phyloP scores from a whole-genome alignment of 2,888 invertebrate genomes.

The Sphinx pinastri region DNA sequence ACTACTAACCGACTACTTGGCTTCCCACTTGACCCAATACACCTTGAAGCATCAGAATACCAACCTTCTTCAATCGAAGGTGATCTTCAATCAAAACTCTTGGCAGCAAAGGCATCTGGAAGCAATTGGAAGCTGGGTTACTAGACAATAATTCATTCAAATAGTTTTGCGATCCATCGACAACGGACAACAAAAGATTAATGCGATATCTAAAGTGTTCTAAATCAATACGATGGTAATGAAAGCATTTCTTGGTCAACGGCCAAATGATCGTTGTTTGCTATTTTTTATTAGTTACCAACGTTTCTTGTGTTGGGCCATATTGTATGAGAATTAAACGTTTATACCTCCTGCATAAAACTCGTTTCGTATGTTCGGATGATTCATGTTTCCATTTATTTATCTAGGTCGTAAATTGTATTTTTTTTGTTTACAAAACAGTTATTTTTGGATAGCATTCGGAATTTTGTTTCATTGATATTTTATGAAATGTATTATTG shows the following conservation, averaged over 20 bases:
- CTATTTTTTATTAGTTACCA: background rate
- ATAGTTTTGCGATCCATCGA: background rate
- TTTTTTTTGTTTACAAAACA: background rate
- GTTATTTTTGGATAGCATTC: background rate
- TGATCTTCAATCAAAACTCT: background rate
- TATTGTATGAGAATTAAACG: conserved; percentile 2
- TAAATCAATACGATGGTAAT: conserved; percentile 4
- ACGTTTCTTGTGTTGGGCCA: background rate
- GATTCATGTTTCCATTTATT: background rate
- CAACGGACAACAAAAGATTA: background rate
- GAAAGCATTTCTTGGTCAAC: conserved; percentile 5
- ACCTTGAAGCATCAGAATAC: too few relatives aligned
- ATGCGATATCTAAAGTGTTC: background rate
- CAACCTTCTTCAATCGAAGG: background rate
- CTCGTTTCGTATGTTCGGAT: background rate
- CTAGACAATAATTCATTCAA: background rate
- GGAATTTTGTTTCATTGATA: background rate
- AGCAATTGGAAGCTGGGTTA: background rate
- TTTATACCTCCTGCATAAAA: background rate
- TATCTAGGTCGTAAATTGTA: background rate
- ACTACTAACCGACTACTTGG: too few relatives aligned
- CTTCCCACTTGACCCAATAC: too few relatives aligned
- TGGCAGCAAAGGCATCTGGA: background rate
- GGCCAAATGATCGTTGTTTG: conserved; percentile 10
- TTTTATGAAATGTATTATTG: background rate